phyloP scores from a whole-genome alignment of 2,888 invertebrate genomes.

The Drosophila putrida region DNA sequence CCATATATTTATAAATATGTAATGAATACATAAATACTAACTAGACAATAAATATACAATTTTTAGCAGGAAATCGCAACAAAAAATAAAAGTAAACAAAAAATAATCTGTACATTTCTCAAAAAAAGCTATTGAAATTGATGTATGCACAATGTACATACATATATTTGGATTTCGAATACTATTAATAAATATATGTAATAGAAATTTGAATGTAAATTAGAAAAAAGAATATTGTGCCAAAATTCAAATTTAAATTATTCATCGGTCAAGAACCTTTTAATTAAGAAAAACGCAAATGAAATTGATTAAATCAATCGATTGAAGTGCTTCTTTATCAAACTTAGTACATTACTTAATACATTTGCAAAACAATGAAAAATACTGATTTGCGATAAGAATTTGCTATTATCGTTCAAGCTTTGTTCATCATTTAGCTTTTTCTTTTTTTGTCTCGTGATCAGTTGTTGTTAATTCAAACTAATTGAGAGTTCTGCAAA shows the following conservation, averaged over 20 bases:
- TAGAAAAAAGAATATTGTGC: background rate
- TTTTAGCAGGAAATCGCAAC: no score
- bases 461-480: background rate
- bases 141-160: no score
- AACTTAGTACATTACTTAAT: background rate
- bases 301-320: background rate
- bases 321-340: conserved; percentile 1
- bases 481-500: background rate
- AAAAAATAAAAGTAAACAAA: no score
- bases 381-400: conserved; percentile 17
- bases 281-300: background rate
- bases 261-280: background rate
- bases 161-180: background rate
- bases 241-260: background rate
- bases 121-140: background rate
- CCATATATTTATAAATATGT: background rate
- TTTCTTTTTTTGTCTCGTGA: background rate
- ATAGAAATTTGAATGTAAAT: background rate
- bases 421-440: background rate
- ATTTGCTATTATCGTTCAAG: conserved; percentile 1
- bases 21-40: background rate
- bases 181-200: background rate
- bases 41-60: background rate
- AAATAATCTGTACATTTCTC: background rate
- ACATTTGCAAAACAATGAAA: background rate